Evolutionary conservation across 2,113 vertebrate genomes (phyloP).

Genomic region (Phyllostomus hastatus): DNA sequence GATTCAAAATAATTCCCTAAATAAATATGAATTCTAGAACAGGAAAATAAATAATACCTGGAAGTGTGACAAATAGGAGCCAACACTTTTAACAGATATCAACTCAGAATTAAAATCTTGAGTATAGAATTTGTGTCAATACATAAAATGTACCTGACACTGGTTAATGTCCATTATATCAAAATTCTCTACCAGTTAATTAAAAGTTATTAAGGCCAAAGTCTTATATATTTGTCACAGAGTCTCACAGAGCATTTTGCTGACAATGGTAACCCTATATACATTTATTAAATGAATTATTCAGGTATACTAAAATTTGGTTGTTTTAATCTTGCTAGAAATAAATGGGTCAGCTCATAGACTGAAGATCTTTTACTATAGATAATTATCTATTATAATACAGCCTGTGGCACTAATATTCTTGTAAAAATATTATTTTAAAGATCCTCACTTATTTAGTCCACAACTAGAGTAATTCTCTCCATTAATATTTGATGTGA

Average conservation of each 20-base stretch:
- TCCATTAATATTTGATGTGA: not conserved
- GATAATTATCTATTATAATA: slow-evolving; percentile 40
- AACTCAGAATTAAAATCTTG: not conserved
- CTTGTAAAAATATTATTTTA: slow-evolving; percentile 28
- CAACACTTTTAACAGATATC: not conserved
- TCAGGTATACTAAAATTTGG: not conserved
- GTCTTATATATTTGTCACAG: not conserved
- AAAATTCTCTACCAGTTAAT: not conserved
- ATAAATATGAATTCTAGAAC: not conserved
- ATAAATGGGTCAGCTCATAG: slow-evolving; percentile 36
- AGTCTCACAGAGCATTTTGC: not conserved
- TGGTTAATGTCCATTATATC: not conserved
- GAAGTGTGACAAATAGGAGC: not conserved
- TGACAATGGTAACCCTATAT: not conserved
- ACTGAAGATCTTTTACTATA: not conserved
- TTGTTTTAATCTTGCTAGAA: slow-evolving; percentile 10
- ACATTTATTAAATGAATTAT: slow-evolving; percentile 38
- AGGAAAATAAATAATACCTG: not conserved
- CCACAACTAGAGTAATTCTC: not conserved
- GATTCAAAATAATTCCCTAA: not conserved
- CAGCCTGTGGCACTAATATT: not conserved
- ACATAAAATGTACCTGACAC: not conserved
- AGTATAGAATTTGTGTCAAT: not conserved
- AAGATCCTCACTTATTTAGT: slow-evolving; percentile 42
- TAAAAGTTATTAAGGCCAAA: not conserved